Conservation (phyloP, 1,140 invertebrate species). For the Trachymyrmex cornetzi region DNA sequence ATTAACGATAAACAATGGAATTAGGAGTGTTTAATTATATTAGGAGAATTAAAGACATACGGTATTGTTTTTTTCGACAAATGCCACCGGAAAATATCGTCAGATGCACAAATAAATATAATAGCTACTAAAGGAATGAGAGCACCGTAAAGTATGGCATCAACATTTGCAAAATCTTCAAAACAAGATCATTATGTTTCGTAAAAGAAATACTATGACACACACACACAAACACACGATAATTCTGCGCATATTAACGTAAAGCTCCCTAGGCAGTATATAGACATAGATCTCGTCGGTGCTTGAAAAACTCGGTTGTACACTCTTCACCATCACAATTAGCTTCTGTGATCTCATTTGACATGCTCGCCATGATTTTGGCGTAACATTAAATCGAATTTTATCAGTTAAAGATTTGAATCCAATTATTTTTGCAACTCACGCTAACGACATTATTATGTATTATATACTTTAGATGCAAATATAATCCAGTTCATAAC, state of each 20-base stretch:
- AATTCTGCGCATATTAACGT: neutral
- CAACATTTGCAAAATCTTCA: conserved; percentile 23
- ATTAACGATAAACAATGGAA: neutral
- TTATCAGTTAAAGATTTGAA: conserved; percentile 19
- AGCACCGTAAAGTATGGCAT: conserved; percentile 44
- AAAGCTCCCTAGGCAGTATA: conserved; percentile 27
- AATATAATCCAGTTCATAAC: conserved; percentile 85
- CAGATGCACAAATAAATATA: neutral
- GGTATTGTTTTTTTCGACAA: neutral
- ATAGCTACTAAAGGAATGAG: neutral
- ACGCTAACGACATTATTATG: conserved; percentile 83
- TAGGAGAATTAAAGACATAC: neutral
- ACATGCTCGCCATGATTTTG: conserved; percentile 33
- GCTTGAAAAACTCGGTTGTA: conserved; percentile 1
- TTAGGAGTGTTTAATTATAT: neutral
- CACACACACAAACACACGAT: neutral
- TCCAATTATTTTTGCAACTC: conserved; percentile 73
- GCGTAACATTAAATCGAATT: conserved; percentile 69
- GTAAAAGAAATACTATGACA: neutral
- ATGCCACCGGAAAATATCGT: neutral
- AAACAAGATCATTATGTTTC: neutral
- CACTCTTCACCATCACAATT: neutral
- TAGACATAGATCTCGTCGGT: conserved; percentile 21
- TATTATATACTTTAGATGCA: conserved; percentile 82
- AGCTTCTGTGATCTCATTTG: neutral